These are phyloP conservation scores for Buathra laborator DNA, from an alignment of 2,888 invertebrate species.

Conservation along the genomic window DNA sequence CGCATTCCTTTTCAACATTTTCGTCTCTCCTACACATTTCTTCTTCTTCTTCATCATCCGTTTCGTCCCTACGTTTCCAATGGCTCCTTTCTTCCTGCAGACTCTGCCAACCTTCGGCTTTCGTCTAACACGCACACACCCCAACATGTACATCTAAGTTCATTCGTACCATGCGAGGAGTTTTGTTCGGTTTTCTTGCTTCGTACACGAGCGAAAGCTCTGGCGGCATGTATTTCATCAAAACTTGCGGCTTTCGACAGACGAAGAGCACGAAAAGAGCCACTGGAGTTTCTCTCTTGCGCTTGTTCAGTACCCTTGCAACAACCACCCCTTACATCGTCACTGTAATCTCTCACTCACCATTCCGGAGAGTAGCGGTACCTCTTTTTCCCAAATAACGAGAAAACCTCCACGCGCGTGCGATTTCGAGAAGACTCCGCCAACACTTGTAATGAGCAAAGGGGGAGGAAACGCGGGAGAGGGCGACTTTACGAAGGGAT, in stretches of 20 bases:
- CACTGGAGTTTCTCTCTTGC: constrained; percentile 9
- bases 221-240: constrained; percentile 76
- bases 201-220: constrained; percentile 19
- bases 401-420: background rate
- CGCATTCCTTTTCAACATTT: constrained; percentile 16
- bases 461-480: background rate
- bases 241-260: constrained; percentile 75
- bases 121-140: background rate
- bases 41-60: constrained; percentile 7
- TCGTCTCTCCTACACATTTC: background rate
- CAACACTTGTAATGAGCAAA: constrained; percentile 42
- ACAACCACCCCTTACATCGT: background rate
- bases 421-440: constrained; percentile 8
- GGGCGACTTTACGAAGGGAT: background rate
- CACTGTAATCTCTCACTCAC: constrained; percentile 7
- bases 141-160: constrained; percentile 1
- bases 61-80: constrained; percentile 8
- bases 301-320: background rate
- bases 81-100: constrained; percentile 48
- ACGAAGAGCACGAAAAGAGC: constrained; percentile 27
- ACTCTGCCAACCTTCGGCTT: background rate
- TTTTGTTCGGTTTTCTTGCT: constrained; percentile 61
- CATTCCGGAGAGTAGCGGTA: constrained; percentile 17
- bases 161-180: constrained; percentile 41
- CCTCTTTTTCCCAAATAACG: constrained; percentile 39